Conservation (phyloP, 2,113 vertebrate species). For the Rhineura floridana region DNA sequence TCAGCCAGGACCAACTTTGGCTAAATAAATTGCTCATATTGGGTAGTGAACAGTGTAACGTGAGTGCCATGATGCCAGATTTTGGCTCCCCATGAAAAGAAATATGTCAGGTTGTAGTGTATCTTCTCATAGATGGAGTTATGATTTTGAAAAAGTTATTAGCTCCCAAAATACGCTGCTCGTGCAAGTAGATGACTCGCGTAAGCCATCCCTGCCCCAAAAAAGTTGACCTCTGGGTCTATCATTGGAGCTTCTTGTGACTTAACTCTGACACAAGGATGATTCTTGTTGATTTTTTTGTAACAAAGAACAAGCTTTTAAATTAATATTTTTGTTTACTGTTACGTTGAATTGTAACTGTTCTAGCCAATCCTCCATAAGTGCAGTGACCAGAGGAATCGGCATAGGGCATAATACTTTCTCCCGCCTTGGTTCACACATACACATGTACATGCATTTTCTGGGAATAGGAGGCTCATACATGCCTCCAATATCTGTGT, state of each 20-base stretch:
- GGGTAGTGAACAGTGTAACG: neutral
- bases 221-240: neutral
- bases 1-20: neutral
- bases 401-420: neutral
- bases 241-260: neutral
- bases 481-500: neutral
- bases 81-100: neutral
- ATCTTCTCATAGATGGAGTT: neutral
- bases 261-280: neutral
- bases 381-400: neutral
- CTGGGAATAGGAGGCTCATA: neutral
- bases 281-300: neutral
- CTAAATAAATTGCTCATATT: neutral
- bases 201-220: no score
- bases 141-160: neutral
- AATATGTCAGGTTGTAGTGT: neutral
- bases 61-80: neutral
- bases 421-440: neutral
- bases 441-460: neutral
- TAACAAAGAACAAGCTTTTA: neutral
- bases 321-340: neutral
- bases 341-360: no score
- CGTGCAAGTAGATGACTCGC: neutral
- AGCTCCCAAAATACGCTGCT: neutral
- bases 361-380: neutral